Evolutionary conservation across 1,140 invertebrate species (phyloP).

Genomic region (Aphidius gifuensis): DNA sequence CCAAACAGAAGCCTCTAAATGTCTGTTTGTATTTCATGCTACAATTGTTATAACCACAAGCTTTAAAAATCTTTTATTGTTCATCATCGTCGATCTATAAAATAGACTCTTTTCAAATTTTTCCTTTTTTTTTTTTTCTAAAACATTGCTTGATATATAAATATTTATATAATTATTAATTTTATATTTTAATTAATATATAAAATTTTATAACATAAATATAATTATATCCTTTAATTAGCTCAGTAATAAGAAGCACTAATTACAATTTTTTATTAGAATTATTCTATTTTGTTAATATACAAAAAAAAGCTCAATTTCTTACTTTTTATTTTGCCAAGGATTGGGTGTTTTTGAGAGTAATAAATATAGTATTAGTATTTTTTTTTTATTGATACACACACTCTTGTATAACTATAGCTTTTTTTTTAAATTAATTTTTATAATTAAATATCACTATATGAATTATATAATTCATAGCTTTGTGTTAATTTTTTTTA

Average conservation of each 20-base stretch:
- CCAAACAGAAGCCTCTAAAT: slow-evolving; percentile 51
- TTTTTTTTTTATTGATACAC: not conserved
- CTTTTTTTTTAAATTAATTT: not conserved
- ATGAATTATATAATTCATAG: not conserved
- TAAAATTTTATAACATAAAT: too few species aligned
- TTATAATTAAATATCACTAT: not conserved
- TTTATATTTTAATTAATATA: too few species aligned
- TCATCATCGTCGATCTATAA: not conserved
- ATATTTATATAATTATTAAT: too few species aligned
- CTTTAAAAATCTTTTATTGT: slow-evolving; percentile 10
- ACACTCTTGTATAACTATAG: not conserved
- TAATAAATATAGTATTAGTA: too few species aligned
- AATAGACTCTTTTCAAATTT: too few species aligned
- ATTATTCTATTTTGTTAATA: too few species aligned
- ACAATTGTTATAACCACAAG: slow-evolving; percentile 39
- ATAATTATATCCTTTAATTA: too few species aligned
- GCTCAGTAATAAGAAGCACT: too few species aligned
- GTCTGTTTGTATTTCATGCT: slow-evolving; percentile 52
- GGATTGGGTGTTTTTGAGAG: not conserved
- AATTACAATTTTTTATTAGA: too few species aligned
- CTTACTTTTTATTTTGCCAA: slow-evolving; percentile 1
- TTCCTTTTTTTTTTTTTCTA: too few species aligned
- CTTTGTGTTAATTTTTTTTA: slow-evolving; percentile 2
- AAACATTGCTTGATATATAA: too few species aligned
- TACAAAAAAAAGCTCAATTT: too few species aligned